These are phyloP conservation scores for Sinotaia quadrata DNA, from an alignment of 2,888 invertebrate species.

Conservation along the genomic window DNA sequence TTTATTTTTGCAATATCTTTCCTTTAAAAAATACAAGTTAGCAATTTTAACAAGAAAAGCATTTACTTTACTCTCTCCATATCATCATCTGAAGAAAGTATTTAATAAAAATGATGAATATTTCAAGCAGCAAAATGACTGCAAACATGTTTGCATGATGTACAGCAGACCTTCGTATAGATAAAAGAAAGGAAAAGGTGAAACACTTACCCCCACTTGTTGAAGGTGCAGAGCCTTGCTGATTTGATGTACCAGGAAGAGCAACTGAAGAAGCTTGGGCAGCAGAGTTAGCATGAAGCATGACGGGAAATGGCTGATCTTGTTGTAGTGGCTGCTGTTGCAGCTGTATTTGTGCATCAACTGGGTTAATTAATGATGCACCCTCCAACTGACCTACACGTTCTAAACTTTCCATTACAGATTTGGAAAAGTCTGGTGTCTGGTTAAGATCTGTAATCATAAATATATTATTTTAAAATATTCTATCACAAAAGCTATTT, in stretches of 20 bases:
- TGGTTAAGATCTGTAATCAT: conserved; percentile 21
- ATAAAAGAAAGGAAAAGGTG: too few relatives aligned
- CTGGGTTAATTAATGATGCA: neutral
- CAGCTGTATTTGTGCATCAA: conserved; percentile 8
- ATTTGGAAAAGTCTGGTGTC: conserved; percentile 23
- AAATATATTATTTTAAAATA: too few relatives aligned
- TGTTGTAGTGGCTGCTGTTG: conserved; percentile 1
- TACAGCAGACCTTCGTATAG: too few relatives aligned
- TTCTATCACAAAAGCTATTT: too few relatives aligned
- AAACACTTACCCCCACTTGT: conserved; percentile 23
- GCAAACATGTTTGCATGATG: neutral
- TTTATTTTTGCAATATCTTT: too few relatives aligned
- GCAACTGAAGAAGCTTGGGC: conserved; percentile 1
- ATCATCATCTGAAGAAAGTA: too few relatives aligned
- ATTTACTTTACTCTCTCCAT: too few relatives aligned
- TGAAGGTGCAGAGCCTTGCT: conserved; percentile 3
- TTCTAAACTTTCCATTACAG: conserved; percentile 24
- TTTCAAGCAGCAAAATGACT: neutral
- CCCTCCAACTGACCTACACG: conserved; percentile 24
- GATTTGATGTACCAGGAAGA: conserved; percentile 12
- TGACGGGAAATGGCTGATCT: conserved; percentile 18
- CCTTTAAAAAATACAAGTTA: too few relatives aligned
- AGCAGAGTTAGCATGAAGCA: conserved; percentile 17
- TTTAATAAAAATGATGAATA: too few relatives aligned
- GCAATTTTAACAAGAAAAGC: too few relatives aligned